phyloP scores from a whole-genome alignment of 2,888 invertebrate species.

The Erebia epiphron region DNA sequence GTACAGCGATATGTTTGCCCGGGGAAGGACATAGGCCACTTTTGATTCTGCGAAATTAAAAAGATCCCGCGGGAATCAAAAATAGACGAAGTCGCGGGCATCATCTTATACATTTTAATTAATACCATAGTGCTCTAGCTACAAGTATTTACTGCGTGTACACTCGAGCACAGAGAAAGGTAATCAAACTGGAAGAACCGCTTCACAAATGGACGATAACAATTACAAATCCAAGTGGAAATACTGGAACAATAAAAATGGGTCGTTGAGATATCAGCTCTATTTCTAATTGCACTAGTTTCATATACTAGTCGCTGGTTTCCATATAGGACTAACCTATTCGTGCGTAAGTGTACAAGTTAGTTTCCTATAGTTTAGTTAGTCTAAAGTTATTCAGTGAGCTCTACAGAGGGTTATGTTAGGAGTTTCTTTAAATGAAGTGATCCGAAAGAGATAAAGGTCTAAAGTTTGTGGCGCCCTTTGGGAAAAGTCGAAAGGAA shows the following conservation, averaged over 20 bases:
- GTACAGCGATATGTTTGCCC: too few species aligned
- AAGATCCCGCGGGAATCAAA: too few species aligned
- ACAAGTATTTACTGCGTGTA: background rate
- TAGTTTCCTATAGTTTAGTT: background rate
- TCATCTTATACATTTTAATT: too few species aligned
- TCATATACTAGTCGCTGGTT: background rate
- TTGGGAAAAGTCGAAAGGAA: too few species aligned
- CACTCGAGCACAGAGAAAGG: conserved; percentile 25
- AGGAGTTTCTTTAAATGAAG: too few species aligned
- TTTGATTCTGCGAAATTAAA: too few species aligned
- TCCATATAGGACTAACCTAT: background rate
- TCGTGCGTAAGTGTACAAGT: background rate
- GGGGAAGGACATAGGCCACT: too few species aligned
- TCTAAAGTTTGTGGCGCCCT: too few species aligned
- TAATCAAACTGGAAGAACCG: conserved; percentile 22
- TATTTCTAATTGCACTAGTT: conserved; percentile 32
- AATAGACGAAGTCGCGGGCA: too few species aligned
- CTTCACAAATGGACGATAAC: conserved; percentile 29
- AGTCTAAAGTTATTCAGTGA: too few species aligned
- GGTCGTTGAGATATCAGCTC: conserved; percentile 25
- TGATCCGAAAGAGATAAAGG: too few species aligned
- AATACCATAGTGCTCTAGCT: background rate
- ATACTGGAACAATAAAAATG: conserved; percentile 35
- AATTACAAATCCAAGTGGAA: conserved; percentile 37
- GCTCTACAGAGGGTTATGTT: too few species aligned